Evolutionary conservation across 2,888 invertebrate species (phyloP).

Genomic region (Agrochola macilenta): DNA sequence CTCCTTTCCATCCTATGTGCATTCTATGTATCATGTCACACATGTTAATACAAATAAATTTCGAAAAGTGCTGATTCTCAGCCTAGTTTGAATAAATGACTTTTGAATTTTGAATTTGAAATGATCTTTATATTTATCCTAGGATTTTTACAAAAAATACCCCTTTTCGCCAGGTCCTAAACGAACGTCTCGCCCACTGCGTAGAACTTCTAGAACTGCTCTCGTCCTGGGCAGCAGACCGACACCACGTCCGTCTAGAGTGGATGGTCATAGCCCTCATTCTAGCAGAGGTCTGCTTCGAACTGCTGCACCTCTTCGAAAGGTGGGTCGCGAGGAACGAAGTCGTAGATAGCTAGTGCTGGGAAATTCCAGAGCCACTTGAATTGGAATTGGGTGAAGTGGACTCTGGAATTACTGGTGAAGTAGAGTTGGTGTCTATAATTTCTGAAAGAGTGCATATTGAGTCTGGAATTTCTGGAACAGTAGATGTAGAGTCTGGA

Average conservation of each 20-base stretch:
- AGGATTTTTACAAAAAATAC: no score
- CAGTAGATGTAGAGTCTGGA: not conserved
- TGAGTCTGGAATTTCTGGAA: not conserved
- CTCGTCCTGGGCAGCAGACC: constrained; percentile 97
- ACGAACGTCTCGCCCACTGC: constrained; percentile 98
- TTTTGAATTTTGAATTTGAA: no score
- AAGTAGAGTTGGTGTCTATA: not conserved
- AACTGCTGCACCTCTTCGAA: constrained; percentile 94
- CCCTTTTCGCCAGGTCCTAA: constrained; percentile 93
- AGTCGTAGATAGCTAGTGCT: constrained; percentile 38
- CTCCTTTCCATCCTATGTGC: no score
- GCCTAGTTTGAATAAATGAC: no score
- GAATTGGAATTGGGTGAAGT: constrained; percentile 5
- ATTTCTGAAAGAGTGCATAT: not conserved
- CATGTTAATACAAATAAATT: no score
- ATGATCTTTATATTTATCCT: no score
- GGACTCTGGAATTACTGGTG: constrained; percentile 35
- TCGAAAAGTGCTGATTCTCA: no score
- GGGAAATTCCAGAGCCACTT: constrained; percentile 39
- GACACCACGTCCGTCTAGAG: constrained; percentile 97
- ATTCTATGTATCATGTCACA: no score
- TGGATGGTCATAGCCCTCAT: constrained; percentile 99
- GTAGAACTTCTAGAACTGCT: constrained; percentile 97
- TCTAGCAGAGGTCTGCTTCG: constrained; percentile 98
- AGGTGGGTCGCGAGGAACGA: constrained; percentile 79